Conservation (phyloP, 2,113 vertebrate species). For the Chloebia gouldiae region DNA sequence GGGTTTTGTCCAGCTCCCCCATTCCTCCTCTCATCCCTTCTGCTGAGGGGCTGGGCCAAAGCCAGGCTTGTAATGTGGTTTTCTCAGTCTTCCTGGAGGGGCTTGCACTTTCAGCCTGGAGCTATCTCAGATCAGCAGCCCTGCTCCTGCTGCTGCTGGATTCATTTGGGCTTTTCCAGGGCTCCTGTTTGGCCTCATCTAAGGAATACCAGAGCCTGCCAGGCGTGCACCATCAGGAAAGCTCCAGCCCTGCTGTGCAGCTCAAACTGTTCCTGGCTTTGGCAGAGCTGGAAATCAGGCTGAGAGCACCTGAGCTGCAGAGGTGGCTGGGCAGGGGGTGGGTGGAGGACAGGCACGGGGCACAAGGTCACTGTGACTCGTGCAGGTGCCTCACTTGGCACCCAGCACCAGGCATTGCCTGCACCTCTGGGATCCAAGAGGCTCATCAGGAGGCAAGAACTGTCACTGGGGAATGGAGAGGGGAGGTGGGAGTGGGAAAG, state of each 20-base stretch:
- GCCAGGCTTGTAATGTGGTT: not conserved
- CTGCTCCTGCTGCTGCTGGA: not conserved
- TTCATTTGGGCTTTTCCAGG: not conserved
- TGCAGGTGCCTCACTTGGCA: not conserved
- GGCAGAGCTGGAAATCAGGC: not conserved
- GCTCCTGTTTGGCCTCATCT: not conserved
- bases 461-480: not conserved
- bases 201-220: not conserved
- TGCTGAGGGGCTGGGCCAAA: not conserved
- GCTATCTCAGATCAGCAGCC: not conserved
- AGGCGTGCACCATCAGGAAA: accelerated
- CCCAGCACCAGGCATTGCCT: accelerated
- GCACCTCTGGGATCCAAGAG: not conserved
- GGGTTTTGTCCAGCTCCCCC: not conserved
- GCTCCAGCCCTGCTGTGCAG: not conserved
- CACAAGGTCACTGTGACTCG: not conserved
- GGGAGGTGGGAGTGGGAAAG: not conserved
- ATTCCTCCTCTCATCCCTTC: accelerated
- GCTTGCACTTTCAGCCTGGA: not conserved
- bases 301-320: not conserved
- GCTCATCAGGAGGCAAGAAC: accelerated
- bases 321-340: not conserved
- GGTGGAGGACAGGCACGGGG: not conserved
- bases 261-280: not conserved
- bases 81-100: not conserved